These are phyloP conservation scores for Heterodera schachtii DNA, from an alignment of 1,140 invertebrate species.

Conservation along the genomic window DNA sequence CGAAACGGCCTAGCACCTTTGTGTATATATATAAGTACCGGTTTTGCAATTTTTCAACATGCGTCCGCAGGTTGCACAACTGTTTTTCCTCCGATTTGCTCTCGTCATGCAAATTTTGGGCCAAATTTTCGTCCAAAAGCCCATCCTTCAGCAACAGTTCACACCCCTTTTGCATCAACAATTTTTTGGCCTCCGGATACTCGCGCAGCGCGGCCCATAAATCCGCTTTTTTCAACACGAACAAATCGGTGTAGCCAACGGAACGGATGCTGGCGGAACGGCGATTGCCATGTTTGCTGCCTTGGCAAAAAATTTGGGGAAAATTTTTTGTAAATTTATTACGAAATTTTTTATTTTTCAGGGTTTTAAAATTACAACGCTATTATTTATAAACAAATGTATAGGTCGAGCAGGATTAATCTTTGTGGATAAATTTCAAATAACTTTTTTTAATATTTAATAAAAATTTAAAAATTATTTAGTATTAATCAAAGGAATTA, in stretches of 20 bases:
- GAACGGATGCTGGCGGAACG: constrained; percentile 67
- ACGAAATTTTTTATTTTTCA: too few relatives aligned
- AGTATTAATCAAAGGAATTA: too few relatives aligned
- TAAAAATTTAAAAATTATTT: too few relatives aligned
- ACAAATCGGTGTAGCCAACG: constrained; percentile 68
- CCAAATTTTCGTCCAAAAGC: constrained; percentile 81
- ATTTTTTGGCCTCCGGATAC: constrained; percentile 86
- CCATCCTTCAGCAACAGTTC: constrained; percentile 89
- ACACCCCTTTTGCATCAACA: constrained; percentile 82
- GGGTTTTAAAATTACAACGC: too few relatives aligned
- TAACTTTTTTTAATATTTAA: too few relatives aligned
- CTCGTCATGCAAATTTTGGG: constrained; percentile 57
- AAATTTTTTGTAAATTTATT: too few relatives aligned
- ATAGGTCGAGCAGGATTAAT: too few relatives aligned
- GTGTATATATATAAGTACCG: constrained; percentile 61
- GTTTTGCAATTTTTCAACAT: constrained; percentile 75
- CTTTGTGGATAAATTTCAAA: too few relatives aligned
- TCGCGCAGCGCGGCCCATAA: constrained; percentile 72
- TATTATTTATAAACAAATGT: too few relatives aligned
- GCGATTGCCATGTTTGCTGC: constrained; percentile 67
- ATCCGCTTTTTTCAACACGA: constrained; percentile 69
- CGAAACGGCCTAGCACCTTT: constrained; percentile 6
- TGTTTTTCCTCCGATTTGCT: constrained; percentile 69
- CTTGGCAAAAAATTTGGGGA: constrained; percentile 17
- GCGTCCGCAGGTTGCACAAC: constrained; percentile 68